Percentiles rank a stretch among this genome's conserved stretches.
These are phyloP conservation scores for Athalia cordata DNA, from an alignment of 2,888 invertebrate species.

Conservation along the genomic window DNA sequence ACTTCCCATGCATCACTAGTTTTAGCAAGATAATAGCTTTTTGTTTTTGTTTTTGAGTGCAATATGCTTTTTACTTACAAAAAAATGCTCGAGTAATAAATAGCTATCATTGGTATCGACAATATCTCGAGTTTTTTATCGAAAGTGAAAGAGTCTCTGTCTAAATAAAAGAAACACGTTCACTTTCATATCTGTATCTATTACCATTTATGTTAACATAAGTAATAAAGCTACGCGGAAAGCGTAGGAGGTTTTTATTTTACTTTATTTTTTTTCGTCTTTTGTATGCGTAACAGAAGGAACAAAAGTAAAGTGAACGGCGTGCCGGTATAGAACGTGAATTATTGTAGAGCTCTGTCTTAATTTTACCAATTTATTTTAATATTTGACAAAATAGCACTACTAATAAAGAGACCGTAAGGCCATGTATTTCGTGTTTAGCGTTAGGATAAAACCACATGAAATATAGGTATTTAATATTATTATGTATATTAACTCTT, in stretches of 20 bases:
- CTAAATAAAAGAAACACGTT: slow-evolving; percentile 12
- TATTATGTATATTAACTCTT: slow-evolving; percentile 49
- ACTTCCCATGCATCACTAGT: background rate
- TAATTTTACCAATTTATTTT: slow-evolving; percentile 43
- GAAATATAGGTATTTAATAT: slow-evolving; percentile 60
- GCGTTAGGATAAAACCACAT: slow-evolving; percentile 54
- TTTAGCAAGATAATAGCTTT: slow-evolving; percentile 15
- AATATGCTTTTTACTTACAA: slow-evolving; percentile 23
- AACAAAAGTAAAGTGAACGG: background rate
- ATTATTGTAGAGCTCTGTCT: slow-evolving; percentile 24
- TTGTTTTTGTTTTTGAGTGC: slow-evolving; percentile 1
- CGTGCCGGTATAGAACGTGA: background rate
- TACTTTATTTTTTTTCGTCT: background rate
- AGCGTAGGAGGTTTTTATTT: slow-evolving; percentile 1
- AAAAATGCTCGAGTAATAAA: background rate
- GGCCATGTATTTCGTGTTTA: slow-evolving; percentile 70
- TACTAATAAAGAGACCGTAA: slow-evolving; percentile 53
- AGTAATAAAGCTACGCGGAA: background rate
- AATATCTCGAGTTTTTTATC: background rate
- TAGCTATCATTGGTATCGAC: slow-evolving; percentile 16
- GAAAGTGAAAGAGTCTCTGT: slow-evolving; percentile 9
- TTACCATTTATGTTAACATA: background rate
- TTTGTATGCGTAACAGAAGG: too few species aligned
- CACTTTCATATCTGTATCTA: slow-evolving; percentile 19
- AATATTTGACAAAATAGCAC: slow-evolving; percentile 44